Evolutionary conservation across 2,888 invertebrate species (phyloP), one percentile per base, ranked within the genome.

Genomic region (Terebella lapidaria): DNA sequence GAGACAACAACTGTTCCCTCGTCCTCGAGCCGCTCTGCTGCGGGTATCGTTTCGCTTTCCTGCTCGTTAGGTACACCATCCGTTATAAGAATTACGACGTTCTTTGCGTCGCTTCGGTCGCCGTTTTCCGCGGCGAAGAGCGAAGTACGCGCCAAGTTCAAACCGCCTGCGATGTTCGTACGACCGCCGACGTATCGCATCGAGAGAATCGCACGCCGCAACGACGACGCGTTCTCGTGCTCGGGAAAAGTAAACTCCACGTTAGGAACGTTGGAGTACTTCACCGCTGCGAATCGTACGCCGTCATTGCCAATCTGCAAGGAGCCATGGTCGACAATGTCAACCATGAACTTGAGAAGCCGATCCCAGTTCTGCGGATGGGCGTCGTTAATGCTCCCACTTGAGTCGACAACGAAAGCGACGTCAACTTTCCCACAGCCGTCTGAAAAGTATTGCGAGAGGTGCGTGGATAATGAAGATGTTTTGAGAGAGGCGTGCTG

Each of bases 61-160:
- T 72, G 68, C 15, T 73, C 61, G 59, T 74, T 75, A 2, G 73
- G 70, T 42, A 66, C 57, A 1, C 75, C 75, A 49, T 75, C 75
- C 1, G 75, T 72, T 3, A 76, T 24, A 5, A 49, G 24, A 5
- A 49, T 22, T 15, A 24, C 49, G 24, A 49, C 49, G 5, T 49
- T 22, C 15, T 15, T 15, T 20, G 24, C 49, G 49, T n/a, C 18
- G 18, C 5, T 10, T 5, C 22, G 5, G 18, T 10, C 10, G 10
- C 49, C 49, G 18, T 10, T 10, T 5, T 49, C 49, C 24, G 18
- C 5, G 5, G n/a, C 24, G 24, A 49, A 49, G 18, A 49, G n/a
- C 18, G 5, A 15, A 22, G 49, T 49, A 5, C 49, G 15, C 45
- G 35, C 35, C 18, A 52, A 20, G 3, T 56, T 35, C 20, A 63